A percentile compares a stretch with the other conserved stretches of the same genome.
Conservation (phyloP, 2,888 invertebrate genomes). For the Gisinianus flammeolus region DNA sequence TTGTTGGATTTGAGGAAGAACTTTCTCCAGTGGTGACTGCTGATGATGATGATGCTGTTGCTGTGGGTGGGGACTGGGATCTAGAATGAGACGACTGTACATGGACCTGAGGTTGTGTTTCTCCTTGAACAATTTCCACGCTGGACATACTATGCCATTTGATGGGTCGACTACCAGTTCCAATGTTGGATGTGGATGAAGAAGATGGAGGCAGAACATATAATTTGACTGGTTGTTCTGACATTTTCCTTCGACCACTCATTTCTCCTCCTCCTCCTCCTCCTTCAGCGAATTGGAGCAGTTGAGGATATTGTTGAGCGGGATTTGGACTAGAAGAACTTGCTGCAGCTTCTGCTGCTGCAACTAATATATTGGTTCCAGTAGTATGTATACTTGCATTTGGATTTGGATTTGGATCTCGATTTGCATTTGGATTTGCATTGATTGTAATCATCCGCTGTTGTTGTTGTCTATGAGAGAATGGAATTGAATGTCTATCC, state of each 20-base stretch:
- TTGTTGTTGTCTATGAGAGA: background rate
- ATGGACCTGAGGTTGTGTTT: conserved; percentile 43
- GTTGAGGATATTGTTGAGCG: conserved; percentile 28
- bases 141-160: conserved; percentile 57
- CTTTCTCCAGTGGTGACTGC: conserved; percentile 9
- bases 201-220: conserved; percentile 49
- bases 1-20: background rate
- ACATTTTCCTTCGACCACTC: conserved; percentile 54
- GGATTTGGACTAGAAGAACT: conserved; percentile 38
- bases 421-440: background rate
- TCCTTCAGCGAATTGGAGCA: conserved; percentile 25
- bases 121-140: conserved; percentile 43
- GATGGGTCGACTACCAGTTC: conserved; percentile 34
- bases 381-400: background rate
- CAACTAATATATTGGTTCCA: background rate
- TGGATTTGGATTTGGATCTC: too few relatives aligned
- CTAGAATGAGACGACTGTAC: conserved; percentile 29
- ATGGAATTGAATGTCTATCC: background rate
- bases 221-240: conserved; percentile 56
- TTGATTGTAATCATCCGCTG: background rate
- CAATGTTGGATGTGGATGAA: conserved; percentile 43
- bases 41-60: conserved; percentile 16
- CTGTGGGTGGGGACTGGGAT: conserved; percentile 32
- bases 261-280: too few relatives aligned
- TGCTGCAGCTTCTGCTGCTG: conserved; percentile 4